A percentile compares a stretch with the other conserved stretches of the same genome.
These are phyloP conservation scores for Neoascia interrupta DNA, from an alignment of 2,888 invertebrate genomes.

Conservation along the genomic window DNA sequence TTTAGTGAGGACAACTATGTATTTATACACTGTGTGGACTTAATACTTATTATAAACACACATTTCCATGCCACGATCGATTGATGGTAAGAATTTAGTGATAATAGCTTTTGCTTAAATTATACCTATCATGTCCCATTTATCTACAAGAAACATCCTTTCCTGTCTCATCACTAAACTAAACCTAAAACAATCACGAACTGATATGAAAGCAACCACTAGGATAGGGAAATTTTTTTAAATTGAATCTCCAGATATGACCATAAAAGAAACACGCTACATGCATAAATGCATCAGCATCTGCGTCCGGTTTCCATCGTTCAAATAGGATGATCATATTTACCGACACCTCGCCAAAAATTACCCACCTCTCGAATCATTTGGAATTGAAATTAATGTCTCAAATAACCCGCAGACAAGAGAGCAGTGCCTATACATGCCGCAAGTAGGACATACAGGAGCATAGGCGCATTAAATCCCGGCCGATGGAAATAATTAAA, in stretches of 20 bases:
- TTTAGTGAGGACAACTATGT: too few species aligned
- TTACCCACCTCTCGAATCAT: conserved; percentile 63
- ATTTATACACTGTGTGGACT: too few species aligned
- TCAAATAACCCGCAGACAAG: conserved; percentile 64
- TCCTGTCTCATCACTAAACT: conserved; percentile 18
- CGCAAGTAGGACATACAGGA: conserved; percentile 47
- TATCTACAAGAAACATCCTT: too few species aligned
- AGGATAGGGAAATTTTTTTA: conserved; percentile 38
- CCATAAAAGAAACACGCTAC: conserved; percentile 25
- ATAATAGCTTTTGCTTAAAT: too few species aligned
- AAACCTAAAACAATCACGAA: conserved; percentile 39
- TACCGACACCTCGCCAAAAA: conserved; percentile 66
- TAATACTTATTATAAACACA: too few species aligned
- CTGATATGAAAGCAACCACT: too few species aligned
- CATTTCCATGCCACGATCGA: too few species aligned
- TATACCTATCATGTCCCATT: too few species aligned
- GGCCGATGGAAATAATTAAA: conserved; percentile 68
- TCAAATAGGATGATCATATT: conserved; percentile 63
- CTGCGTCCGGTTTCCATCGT: conserved; percentile 18
- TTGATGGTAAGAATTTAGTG: too few species aligned
- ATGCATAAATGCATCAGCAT: conserved; percentile 29
- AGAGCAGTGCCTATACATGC: not conserved
- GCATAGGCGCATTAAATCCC: conserved; percentile 53
- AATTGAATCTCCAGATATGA: conserved; percentile 54
- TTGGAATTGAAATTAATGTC: conserved; percentile 69